These are phyloP conservation scores for Lampropteryx suffumata DNA, from an alignment of 2,888 invertebrate species.

Conservation along the genomic window DNA sequence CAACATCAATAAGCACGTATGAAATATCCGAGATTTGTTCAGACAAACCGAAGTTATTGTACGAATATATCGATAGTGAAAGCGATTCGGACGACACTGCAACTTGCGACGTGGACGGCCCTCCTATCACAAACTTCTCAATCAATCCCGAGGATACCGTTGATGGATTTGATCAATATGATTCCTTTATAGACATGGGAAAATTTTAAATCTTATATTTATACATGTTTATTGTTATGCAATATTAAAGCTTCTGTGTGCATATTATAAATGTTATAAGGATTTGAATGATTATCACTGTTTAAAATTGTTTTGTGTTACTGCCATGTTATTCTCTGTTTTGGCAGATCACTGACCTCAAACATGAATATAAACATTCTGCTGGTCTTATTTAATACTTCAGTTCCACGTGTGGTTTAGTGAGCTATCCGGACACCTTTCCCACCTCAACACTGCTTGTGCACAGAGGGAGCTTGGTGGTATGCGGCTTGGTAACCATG, in stretches of 20 bases:
- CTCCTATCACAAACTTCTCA: constrained; percentile 28
- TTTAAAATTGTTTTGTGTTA: constrained; percentile 30
- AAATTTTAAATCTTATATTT: constrained; percentile 58
- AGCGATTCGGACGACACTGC: constrained; percentile 71
- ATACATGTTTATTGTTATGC: constrained; percentile 39
- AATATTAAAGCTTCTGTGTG: constrained; percentile 55
- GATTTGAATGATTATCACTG: constrained; percentile 42
- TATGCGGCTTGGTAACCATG: constrained; percentile 78
- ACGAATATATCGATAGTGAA: constrained; percentile 68
- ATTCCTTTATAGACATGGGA: constrained; percentile 80
- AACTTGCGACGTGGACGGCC: constrained; percentile 54
- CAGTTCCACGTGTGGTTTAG: constrained; percentile 41
- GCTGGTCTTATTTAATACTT: constrained; percentile 8
- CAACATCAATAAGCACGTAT: constrained; percentile 37
- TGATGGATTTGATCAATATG: constrained; percentile 75
- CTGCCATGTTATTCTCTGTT: background rate
- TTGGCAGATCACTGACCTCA: background rate
- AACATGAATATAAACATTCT: constrained; percentile 4
- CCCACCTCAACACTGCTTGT: constrained; percentile 67
- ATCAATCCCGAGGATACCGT: constrained; percentile 52
- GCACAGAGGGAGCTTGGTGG: constrained; percentile 72
- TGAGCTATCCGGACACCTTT: constrained; percentile 68
- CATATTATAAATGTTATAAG: constrained; percentile 46
- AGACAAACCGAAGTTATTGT: constrained; percentile 39
- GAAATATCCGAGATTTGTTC: constrained; percentile 42